These are phyloP conservation scores for Arizona elegans DNA, from an alignment of 2,113 vertebrate species.

Conservation along the genomic window DNA sequence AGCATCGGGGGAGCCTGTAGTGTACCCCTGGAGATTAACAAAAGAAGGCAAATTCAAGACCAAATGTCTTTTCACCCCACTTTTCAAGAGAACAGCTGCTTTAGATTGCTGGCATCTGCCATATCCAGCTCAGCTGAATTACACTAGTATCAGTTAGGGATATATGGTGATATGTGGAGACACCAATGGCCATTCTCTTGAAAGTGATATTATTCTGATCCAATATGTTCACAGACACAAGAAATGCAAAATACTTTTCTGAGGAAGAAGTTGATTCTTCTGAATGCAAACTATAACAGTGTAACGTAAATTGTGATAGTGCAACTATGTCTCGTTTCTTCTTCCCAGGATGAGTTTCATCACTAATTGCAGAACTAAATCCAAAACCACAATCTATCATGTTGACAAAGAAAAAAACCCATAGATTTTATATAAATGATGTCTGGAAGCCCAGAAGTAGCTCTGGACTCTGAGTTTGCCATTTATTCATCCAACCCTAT, in stretches of 20 bases:
- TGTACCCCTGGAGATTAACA: conserved; percentile 17
- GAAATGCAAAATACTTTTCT: not conserved
- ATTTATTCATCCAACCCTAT: not conserved
- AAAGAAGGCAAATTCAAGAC: conserved; percentile 15
- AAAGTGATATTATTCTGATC: not conserved
- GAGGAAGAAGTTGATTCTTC: not conserved
- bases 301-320: not conserved
- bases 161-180: not conserved
- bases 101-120: conserved; percentile 10
- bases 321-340: not conserved
- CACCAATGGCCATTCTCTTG: not conserved
- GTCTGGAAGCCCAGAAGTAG: not conserved
- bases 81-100: conserved; percentile 6
- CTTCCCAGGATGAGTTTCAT: not conserved
- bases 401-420: not conserved
- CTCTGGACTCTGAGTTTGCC: not conserved
- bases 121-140: not conserved
- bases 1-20: conserved; percentile 1
- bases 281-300: not conserved
- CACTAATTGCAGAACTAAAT: not conserved
- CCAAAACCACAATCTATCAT: not conserved
- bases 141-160: not conserved
- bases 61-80: not conserved
- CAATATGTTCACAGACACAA: not conserved
- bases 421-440: not conserved